Evolutionary conservation across 2,113 vertebrate species (phyloP), one percentile per base, ranked within the genome.

Genomic region (Barnardius zonarius): DNA sequence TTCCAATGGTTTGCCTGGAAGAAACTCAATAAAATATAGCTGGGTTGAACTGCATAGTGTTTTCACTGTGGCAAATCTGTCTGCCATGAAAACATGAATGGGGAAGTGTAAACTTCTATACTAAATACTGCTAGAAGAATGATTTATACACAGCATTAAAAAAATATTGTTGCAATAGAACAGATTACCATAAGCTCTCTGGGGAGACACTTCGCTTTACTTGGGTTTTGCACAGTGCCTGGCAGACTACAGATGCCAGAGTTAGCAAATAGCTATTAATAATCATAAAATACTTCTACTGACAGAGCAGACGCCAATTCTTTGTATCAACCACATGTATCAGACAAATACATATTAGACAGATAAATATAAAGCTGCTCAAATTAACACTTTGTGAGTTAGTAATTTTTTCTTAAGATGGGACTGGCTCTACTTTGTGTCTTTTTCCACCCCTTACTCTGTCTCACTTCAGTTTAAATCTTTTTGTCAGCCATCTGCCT

Each of bases 181-280:
- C 15, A 91, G 62, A 73, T 82, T 79, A 92, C 17, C 41, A 49
- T 31, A 84, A 76, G 2, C 11, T 69, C 83, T 93, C 70, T 57
- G 46, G 49, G 43, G 86, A 95, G 52, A 77, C 37, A 51, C 61
- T 62, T 12, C 8, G 23, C 49, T 87, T 90, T 90, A 67, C 55
- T 77, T 82, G 66, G 57, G 78, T 78, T 94, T 94, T 87, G 72
- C 41, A 35, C 30, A 54, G 28, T 79, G 62, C 80, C 41, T 80
- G 63, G 62, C 39, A 89, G 51, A 59, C 16, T 86, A 24, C 20
- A 90, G 70, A 85, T 87, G 57, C 88, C 92, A 94, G 80, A 82
- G 57, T 89, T 94, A 93, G 86, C 44, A 91, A 92, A 90, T 2
- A 93, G 44, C 76, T 92, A 90, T 82, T 95, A 76, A 30, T 73